Percentiles rank a stretch among this genome's conserved stretches.
These are phyloP conservation scores for Phylloscopus whistleri DNA, from an alignment of 2,113 vertebrate genomes.

Conservation along the genomic window DNA sequence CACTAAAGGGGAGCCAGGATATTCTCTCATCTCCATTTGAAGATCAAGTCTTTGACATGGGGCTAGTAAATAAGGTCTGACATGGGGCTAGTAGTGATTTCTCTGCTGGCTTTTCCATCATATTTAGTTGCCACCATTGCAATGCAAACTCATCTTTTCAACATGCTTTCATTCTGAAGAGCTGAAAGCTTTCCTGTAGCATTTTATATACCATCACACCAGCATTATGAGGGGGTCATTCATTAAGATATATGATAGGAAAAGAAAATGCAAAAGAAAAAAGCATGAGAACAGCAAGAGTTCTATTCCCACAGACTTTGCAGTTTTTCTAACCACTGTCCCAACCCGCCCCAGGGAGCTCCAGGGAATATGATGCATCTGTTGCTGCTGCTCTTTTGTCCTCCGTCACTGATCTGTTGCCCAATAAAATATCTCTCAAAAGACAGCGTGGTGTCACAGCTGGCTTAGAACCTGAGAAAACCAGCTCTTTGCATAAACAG, in stretches of 20 bases:
- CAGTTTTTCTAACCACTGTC: background rate
- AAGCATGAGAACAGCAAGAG: background rate
- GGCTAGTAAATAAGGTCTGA: background rate
- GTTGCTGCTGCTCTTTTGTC: slow-evolving; percentile 23
- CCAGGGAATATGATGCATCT: slow-evolving; percentile 2
- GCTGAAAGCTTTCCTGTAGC: background rate
- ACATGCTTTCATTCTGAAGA: background rate
- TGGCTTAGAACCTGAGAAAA: slow-evolving; percentile 10
- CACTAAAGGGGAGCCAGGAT: background rate
- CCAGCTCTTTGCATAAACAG: background rate
- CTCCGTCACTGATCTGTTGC: background rate
- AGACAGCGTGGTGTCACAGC: background rate
- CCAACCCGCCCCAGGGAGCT: background rate
- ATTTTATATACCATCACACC: background rate
- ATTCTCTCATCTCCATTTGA: background rate
- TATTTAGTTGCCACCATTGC: background rate
- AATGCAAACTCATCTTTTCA: background rate
- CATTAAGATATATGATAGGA: background rate
- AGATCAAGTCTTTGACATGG: background rate
- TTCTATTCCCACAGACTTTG: background rate
- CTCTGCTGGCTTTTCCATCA: background rate
- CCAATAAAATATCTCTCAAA: slow-evolving; percentile 32
- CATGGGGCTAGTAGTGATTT: background rate
- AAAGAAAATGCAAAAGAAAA: background rate
- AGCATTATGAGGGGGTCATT: background rate